Conservation (phyloP, 1,140 invertebrate species). For the Drosophila repleta region DNA sequence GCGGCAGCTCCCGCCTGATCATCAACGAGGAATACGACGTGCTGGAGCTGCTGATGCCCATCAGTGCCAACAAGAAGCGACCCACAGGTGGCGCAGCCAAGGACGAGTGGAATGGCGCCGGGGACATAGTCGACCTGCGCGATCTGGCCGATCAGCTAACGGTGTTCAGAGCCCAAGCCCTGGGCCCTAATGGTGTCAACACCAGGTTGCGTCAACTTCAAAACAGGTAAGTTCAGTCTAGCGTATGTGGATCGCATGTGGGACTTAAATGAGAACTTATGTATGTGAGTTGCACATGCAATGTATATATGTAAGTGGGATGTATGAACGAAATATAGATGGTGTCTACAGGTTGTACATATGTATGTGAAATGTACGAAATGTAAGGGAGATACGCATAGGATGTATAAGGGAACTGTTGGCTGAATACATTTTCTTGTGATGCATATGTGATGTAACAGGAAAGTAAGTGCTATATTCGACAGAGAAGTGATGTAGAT, state of each 20-base stretch:
- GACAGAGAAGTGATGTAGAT: no score
- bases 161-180: constrained; percentile 29
- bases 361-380: no score
- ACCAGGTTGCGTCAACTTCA: constrained; percentile 29
- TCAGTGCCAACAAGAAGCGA: constrained; percentile 43
- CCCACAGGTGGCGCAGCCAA: constrained; percentile 33
- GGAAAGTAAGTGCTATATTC: no score
- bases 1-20: constrained; percentile 86
- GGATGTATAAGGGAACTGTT: no score
- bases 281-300: background rate
- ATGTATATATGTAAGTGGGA: background rate
- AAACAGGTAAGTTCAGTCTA: constrained; percentile 56
- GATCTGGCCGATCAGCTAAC: constrained; percentile 48
- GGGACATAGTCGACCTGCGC: constrained; percentile 41
- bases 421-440: no score
- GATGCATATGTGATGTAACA: no score
- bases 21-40: constrained; percentile 87
- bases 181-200: constrained; percentile 53
- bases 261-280: no score
- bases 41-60: constrained; percentile 64
- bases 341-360: no score
- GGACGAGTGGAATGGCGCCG: constrained; percentile 51
- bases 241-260: background rate
- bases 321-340: no score
- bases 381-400: no score